Conservation (phyloP, 37 sponge, comb jelly and placozoan genomes). For the Ephydatia muelleri region DNA sequence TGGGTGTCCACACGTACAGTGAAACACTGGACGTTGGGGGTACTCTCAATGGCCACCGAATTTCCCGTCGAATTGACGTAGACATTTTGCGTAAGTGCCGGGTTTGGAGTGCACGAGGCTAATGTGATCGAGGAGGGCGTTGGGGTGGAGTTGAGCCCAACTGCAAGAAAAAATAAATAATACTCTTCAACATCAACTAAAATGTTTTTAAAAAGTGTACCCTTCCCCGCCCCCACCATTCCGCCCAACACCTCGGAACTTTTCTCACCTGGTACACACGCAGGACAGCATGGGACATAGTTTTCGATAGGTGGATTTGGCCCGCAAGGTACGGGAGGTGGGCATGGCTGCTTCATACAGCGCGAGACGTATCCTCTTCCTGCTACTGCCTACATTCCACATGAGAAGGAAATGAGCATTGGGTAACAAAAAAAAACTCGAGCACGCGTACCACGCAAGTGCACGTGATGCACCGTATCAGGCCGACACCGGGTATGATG, state of each 20-base stretch:
- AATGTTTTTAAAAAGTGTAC: too few relatives aligned
- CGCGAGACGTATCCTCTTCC: not conserved
- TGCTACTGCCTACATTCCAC: not conserved
- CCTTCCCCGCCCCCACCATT: too few relatives aligned
- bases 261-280: conserved; percentile 34
- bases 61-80: conserved; percentile 7
- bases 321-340: conserved; percentile 26
- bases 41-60: conserved; percentile 40
- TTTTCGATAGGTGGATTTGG: conserved; percentile 24
- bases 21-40: not conserved
- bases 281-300: conserved; percentile 41
- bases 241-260: too few relatives aligned
- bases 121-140: not conserved
- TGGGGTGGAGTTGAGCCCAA: not conserved
- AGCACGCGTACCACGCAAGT: conserved; percentile 32
- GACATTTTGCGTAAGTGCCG: conserved; percentile 43
- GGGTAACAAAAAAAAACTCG: not conserved
- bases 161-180: not conserved
- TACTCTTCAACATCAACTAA: too few relatives aligned
- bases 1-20: conserved; percentile 32
- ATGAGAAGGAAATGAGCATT: conserved; percentile 5
- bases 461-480: conserved; percentile 39
- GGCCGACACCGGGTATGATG: conserved; percentile 12
- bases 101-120: not conserved
- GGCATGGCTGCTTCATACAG: conserved; percentile 34